Evolutionary conservation across 1,140 invertebrate genomes (phyloP).

Genomic region (Trichogramma pretiosum): DNA sequence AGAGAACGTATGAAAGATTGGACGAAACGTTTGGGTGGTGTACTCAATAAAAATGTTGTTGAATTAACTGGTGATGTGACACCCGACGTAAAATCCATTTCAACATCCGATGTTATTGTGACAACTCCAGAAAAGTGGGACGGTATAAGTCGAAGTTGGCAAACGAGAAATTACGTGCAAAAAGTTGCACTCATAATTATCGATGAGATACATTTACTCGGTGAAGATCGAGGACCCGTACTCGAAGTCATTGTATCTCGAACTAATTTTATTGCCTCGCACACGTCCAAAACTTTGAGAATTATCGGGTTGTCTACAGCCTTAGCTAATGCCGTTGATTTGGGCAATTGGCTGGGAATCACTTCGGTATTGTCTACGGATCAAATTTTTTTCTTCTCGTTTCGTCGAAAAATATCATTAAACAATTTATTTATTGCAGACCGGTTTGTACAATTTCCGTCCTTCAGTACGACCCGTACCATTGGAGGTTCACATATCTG

Average conservation of each 20-base stretch:
- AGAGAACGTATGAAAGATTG: constrained; percentile 94
- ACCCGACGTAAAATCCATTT: constrained; percentile 82
- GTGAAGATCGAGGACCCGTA: constrained; percentile 78
- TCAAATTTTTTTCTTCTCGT: constrained; percentile 1
- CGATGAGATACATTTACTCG: constrained; percentile 97
- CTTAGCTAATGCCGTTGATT: constrained; percentile 91
- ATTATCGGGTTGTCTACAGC: constrained; percentile 96
- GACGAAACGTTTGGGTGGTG: constrained; percentile 75
- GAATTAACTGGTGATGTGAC: constrained; percentile 96
- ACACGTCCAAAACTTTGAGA: constrained; percentile 69
- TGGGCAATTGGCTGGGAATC: constrained; percentile 95
- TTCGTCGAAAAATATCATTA: background rate
- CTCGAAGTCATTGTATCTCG: constrained; percentile 79
- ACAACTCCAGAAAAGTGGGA: constrained; percentile 99
- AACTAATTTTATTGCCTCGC: constrained; percentile 86
- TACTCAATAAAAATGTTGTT: constrained; percentile 77
- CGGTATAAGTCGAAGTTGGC: constrained; percentile 95
- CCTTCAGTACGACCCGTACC: constrained; percentile 96
- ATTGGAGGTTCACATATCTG: constrained; percentile 87
- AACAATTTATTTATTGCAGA: constrained; percentile 31
- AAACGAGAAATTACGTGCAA: constrained; percentile 88
- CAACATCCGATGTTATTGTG: constrained; percentile 82
- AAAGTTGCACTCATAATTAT: constrained; percentile 91
- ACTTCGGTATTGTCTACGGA: constrained; percentile 31
- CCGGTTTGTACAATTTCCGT: constrained; percentile 96